Conservation (phyloP, 2,797 vertebrate genomes). For the Dermochelys coriacea region DNA sequence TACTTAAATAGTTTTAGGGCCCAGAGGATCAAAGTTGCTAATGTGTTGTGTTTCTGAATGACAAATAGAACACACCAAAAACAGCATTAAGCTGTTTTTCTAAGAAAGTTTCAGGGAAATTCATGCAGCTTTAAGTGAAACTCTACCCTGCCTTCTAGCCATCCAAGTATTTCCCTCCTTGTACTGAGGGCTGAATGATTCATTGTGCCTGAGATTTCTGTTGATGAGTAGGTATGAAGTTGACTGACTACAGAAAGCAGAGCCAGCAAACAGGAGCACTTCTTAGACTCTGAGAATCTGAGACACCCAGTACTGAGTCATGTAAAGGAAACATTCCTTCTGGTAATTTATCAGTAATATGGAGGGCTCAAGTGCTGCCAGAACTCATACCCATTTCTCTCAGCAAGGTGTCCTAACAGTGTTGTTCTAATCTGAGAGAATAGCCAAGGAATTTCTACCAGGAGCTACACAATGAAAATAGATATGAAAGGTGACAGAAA, state of each 20-base stretch:
- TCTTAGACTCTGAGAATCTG: slow-evolving; percentile 69
- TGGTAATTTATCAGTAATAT: slow-evolving; percentile 70
- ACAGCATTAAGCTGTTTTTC: slow-evolving; percentile 76
- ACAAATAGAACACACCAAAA: slow-evolving; percentile 82
- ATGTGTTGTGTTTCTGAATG: slow-evolving; percentile 82
- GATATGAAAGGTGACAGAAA: neutral
- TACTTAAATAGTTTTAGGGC: slow-evolving; percentile 82
- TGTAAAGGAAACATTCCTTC: slow-evolving; percentile 72
- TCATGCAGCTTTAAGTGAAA: slow-evolving; percentile 78
- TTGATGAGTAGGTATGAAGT: slow-evolving; percentile 61
- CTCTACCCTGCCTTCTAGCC: slow-evolving; percentile 75
- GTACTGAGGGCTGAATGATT: slow-evolving; percentile 78
- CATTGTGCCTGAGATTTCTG: slow-evolving; percentile 77
- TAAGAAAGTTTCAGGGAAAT: slow-evolving; percentile 76
- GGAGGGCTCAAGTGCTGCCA: slow-evolving; percentile 57
- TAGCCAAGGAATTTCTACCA: slow-evolving; percentile 63
- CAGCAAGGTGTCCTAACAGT: slow-evolving; percentile 59
- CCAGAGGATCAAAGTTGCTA: slow-evolving; percentile 79
- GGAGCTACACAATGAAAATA: slow-evolving; percentile 44
- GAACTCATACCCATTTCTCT: slow-evolving; percentile 48
- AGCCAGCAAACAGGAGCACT: slow-evolving; percentile 74
- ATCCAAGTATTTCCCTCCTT: slow-evolving; percentile 80
- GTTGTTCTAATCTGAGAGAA: slow-evolving; percentile 50
- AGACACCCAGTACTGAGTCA: slow-evolving; percentile 42
- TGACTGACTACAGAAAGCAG: slow-evolving; percentile 62